Base-by-base conservation (phyloP, 1,140 invertebrate species). In the Drosophila arawakana region DNA sequence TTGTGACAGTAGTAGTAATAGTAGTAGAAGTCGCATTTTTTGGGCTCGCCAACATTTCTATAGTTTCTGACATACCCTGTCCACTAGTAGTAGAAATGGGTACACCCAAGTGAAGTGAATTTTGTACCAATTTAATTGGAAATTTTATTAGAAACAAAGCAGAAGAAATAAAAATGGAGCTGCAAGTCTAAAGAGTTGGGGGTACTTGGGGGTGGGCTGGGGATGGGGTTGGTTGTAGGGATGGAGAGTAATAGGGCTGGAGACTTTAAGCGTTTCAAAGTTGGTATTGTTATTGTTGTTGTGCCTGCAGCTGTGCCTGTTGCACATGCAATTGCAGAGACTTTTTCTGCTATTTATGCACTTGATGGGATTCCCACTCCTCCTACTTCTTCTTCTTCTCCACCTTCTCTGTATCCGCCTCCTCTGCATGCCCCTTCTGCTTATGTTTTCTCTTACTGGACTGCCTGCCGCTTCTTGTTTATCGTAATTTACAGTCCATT, bases 311-410 rank as follows among this genome's bases (percentile, higher is more conserved):
- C 8, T 18, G 15, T 15, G 15, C 15, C 15, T 15, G 39, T 43
- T 43, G 58, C n/a, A 25, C 9, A 41, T 44, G 21, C 58, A 61
- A 41, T 34, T 54, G 62, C 25, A n/a, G 49, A 13, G 18, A 11
- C 35, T 70, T 39, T 21, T 69, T 60, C 35, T 57, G 69, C 60
- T 73, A 67, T 67, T 73, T 67, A 67, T 73, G 70, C 70, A 68
- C 63, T 73, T 73, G 70, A 72, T 72, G 50, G n/a, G 9, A 50
- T 7, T 10, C 30, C 60, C 39, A 7, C 37, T 63, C 10, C 47
- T n/a, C 15, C 10, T 43, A 10, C 39, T 39, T 9, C 18, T 13
- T 8, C 9, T 50, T 7, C 25, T 52, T 8, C 15, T 8, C 9
- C 18, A 21, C 18, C 44, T 30, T 2, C 18, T 21, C 10, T 3